A percentile compares a stretch with the other conserved stretches of the same genome.
phyloP scores from a whole-genome alignment of 2,888 invertebrate genomes.

The Diachrysia chrysitis region DNA sequence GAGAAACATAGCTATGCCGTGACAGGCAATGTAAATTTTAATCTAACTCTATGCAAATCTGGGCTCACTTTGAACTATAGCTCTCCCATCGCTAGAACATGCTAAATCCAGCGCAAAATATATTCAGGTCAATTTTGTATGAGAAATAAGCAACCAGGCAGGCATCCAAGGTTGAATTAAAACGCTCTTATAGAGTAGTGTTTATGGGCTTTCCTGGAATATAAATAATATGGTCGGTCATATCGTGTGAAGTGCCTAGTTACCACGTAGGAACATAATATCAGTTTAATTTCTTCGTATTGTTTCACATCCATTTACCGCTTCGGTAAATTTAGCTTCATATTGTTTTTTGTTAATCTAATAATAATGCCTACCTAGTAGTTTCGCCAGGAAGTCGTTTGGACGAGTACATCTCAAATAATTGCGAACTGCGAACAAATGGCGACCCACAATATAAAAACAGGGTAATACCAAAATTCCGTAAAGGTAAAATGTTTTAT shows the following conservation, averaged over 20 bases:
- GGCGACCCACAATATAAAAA: slow-evolving; percentile 19
- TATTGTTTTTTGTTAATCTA: slow-evolving; percentile 4
- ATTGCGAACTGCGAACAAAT: neutral
- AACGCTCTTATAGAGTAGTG: no score
- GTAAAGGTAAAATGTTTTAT: slow-evolving; percentile 50
- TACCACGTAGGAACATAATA: neutral
- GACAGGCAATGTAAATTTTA: neutral
- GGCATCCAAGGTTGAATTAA: no score
- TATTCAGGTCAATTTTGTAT: no score
- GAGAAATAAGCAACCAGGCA: no score
- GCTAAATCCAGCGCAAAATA: neutral
- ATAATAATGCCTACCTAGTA: neutral
- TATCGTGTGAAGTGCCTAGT: no score
- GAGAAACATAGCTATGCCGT: neutral
- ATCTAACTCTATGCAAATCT: neutral
- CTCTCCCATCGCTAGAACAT: neutral
- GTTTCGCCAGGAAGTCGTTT: neutral
- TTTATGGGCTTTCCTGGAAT: no score
- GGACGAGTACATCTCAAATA: neutral
- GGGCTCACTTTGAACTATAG: neutral
- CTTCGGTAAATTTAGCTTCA: neutral
- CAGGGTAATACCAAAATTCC: slow-evolving; percentile 16
- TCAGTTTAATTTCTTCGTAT: no score
- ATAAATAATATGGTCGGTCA: no score
- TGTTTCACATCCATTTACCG: slow-evolving; percentile 4